A percentile compares a stretch with the other conserved stretches of the same genome.
Conservation (phyloP, 2,888 invertebrate genomes). For the Dolichomitus sp. region DNA sequence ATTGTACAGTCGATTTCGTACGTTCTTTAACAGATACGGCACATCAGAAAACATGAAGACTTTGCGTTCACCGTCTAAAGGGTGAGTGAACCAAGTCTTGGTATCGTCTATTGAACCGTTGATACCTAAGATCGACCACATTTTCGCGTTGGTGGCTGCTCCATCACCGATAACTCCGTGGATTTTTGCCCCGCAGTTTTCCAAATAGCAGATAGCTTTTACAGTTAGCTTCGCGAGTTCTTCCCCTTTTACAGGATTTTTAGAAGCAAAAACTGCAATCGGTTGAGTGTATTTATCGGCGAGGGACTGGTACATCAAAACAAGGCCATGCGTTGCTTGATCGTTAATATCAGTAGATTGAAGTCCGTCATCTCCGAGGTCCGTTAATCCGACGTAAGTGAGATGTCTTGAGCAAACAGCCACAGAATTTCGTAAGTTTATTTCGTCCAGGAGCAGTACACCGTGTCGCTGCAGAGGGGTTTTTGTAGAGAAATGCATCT, state of each 20-base stretch:
- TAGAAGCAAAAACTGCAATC: slow-evolving; percentile 69
- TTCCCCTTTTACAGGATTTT: slow-evolving; percentile 57
- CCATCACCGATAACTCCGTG: slow-evolving; percentile 30
- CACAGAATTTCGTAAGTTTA: slow-evolving; percentile 64
- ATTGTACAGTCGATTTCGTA: slow-evolving; percentile 12
- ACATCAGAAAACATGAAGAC: slow-evolving; percentile 11
- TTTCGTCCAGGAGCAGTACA: slow-evolving; percentile 66
- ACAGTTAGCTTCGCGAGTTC: slow-evolving; percentile 62
- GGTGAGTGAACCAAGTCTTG: slow-evolving; percentile 17
- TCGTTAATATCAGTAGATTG: slow-evolving; percentile 53
- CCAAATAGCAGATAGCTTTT: slow-evolving; percentile 59
- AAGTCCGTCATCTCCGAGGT: slow-evolving; percentile 66
- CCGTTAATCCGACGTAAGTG: slow-evolving; percentile 65
- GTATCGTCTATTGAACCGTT: slow-evolving; percentile 7
- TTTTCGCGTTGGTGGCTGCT: slow-evolving; percentile 10
- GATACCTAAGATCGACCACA: background rate
- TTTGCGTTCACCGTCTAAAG: slow-evolving; percentile 16
- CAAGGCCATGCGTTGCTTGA: slow-evolving; percentile 61
- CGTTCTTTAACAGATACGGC: slow-evolving; percentile 1
- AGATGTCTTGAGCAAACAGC: slow-evolving; percentile 61
- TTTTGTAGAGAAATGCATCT: slow-evolving; percentile 38
- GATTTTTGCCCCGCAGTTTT: slow-evolving; percentile 50
- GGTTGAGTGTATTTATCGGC: slow-evolving; percentile 67
- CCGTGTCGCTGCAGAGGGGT: slow-evolving; percentile 56
- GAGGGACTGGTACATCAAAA: slow-evolving; percentile 69